Evolutionary conservation across 2,113 vertebrate species (phyloP), one percentile per base, ranked within the genome.

Genomic region (Perca fluviatilis): DNA sequence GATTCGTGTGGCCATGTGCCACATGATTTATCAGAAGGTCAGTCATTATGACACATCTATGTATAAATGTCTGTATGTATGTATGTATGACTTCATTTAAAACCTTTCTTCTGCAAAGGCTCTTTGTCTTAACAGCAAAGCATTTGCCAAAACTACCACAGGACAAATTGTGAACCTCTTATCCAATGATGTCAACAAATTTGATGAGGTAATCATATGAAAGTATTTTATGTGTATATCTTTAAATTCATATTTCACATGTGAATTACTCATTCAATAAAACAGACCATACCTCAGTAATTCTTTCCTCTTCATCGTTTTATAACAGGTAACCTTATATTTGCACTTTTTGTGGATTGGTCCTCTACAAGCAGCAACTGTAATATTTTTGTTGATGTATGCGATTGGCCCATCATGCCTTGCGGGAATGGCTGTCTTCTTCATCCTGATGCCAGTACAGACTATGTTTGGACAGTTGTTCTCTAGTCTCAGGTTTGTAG

Each of bases 11-110:
- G 97, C 98, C n/a, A 93, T 98, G 95, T 98, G 98, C 51, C 97
- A 98, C 82, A 97, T 99, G 97, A 97, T 99, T 92, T 98, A 97
- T 86, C 95, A 86, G 18, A 99, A 99, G 97, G 98, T 97, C 86
- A 94, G 96, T 83, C n/a, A n/a, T 46, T 25, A 13, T n/a, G 13
- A 58, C 23, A 23, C n/a, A 36, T 57, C 21, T 47, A 2, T 54
- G 15, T 18, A 6, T 40, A 27, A 1, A 62, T 65, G 5, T 54
- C 18, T 58, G 21, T 50, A n/a, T 43, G 6, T 51, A n/a, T 43
- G 6, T 51, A 27, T 66, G 15, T n/a, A 12, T 47, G 56, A 76
- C 30, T 57, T 67, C 43, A 61, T 69, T 18, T 76, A 36, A 84
- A 60, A 23, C 11, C 12, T 81, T 81, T 83, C 27, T 61, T 82